A percentile compares a stretch with the other conserved stretches of the same genome.
phyloP scores from a whole-genome alignment of 2,113 vertebrate species.

The Pterocles burchelli region DNA sequence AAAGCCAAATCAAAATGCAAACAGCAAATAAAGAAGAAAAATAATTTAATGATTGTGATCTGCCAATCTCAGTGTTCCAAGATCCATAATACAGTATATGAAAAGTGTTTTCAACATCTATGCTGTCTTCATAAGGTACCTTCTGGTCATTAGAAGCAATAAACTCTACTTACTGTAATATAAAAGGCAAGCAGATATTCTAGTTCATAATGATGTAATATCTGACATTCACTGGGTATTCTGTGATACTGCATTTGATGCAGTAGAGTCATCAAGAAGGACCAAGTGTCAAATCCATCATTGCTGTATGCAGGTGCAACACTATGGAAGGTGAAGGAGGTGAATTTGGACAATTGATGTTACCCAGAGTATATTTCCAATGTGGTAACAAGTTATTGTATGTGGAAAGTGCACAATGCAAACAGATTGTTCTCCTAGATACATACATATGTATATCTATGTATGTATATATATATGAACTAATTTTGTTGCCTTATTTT shows the following conservation, averaged over 20 bases:
- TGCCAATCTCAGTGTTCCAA: conserved; percentile 36
- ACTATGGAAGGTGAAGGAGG: background rate
- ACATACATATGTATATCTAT: background rate
- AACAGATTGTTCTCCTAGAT: conserved; percentile 1
- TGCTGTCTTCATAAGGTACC: conserved; percentile 50
- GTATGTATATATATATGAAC: background rate
- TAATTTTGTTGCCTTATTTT: conserved; percentile 47
- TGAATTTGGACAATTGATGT: conserved; percentile 33
- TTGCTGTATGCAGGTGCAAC: conserved; percentile 57
- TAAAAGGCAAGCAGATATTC: conserved; percentile 39
- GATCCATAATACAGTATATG: conserved; percentile 28
- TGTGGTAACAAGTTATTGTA: conserved; percentile 49
- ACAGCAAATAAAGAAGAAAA: conserved; percentile 28
- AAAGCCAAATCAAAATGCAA: conserved; percentile 55
- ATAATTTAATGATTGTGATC: background rate
- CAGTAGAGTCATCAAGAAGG: background rate
- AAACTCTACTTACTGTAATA: conserved; percentile 68
- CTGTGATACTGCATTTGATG: conserved; percentile 6
- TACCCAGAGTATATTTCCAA: conserved; percentile 51
- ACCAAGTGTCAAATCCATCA: conserved; percentile 16
- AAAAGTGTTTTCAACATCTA: conserved; percentile 52
- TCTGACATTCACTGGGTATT: conserved; percentile 19
- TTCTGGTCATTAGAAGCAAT: conserved; percentile 78
- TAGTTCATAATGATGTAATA: conserved; percentile 27
- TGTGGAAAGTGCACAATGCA: background rate